A percentile compares a stretch with the other conserved stretches of the same genome.
These are phyloP conservation scores for Andrena dorsata DNA, from an alignment of 2,888 invertebrate genomes.

Conservation along the genomic window DNA sequence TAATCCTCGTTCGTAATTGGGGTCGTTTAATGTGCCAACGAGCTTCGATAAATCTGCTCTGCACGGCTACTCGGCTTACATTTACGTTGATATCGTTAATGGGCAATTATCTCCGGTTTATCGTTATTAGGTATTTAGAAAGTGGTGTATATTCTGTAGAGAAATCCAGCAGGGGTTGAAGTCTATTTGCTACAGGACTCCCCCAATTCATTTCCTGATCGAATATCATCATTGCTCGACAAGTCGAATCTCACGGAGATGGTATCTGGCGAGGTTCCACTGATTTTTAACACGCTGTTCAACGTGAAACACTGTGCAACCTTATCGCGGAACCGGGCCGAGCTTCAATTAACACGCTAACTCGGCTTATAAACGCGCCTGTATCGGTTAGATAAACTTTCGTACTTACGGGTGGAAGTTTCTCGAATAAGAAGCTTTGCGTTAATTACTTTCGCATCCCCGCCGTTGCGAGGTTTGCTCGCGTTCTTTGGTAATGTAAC, in stretches of 20 bases:
- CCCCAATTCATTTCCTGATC: too few relatives aligned
- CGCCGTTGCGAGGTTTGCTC: slow-evolving; percentile 28
- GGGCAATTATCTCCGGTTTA: too few relatives aligned
- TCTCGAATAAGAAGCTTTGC: slow-evolving; percentile 46
- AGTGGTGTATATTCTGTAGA: too few relatives aligned
- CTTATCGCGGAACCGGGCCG: not conserved
- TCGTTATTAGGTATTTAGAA: too few relatives aligned
- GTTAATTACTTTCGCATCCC: slow-evolving; percentile 55
- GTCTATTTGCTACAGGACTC: too few relatives aligned
- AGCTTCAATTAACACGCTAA: slow-evolving; percentile 35
- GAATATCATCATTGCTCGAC: not conserved
- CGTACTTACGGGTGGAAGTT: slow-evolving; percentile 27
- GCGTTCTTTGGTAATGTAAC: slow-evolving; percentile 21
- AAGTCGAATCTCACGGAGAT: not conserved
- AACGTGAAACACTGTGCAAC: not conserved
- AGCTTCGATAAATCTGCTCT: slow-evolving; percentile 31
- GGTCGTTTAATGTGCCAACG: slow-evolving; percentile 34
- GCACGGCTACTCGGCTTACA: slow-evolving; percentile 28
- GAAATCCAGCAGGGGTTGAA: too few relatives aligned
- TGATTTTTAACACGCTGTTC: not conserved
- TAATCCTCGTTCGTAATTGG: slow-evolving; percentile 18
- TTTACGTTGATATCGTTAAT: not conserved
- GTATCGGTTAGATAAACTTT: slow-evolving; percentile 49
- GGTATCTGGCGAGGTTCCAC: not conserved
- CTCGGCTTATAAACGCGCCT: slow-evolving; percentile 40